Percentiles rank a stretch among this genome's conserved stretches.
Evolutionary conservation across 2,113 vertebrate species (phyloP).

Genomic region (Carettochelys insculpta): DNA sequence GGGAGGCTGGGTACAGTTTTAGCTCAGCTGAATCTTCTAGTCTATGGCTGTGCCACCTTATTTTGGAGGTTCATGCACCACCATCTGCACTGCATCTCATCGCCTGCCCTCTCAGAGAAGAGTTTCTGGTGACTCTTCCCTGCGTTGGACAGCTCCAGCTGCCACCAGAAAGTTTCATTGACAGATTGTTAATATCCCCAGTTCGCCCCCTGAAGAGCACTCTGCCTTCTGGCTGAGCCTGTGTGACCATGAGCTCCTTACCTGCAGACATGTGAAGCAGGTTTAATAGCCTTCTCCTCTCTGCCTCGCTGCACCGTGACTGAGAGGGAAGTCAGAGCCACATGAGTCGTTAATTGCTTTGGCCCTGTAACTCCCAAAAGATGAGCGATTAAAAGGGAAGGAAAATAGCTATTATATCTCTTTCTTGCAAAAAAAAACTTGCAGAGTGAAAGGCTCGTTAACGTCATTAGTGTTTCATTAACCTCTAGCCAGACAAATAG

Average conservation of each 20-base stretch:
- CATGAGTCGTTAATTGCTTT: slow-evolving; percentile 76
- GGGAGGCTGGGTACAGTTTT: background rate
- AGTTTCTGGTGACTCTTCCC: slow-evolving; percentile 20
- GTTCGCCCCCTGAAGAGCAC: slow-evolving; percentile 47
- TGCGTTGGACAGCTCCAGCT: slow-evolving; percentile 51
- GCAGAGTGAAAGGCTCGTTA: slow-evolving; percentile 79
- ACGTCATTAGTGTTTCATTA: slow-evolving; percentile 85
- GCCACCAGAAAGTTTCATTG: slow-evolving; percentile 28
- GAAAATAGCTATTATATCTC: slow-evolving; percentile 84
- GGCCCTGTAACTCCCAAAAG: slow-evolving; percentile 77
- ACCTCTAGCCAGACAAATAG: slow-evolving; percentile 83
- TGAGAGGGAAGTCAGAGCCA: slow-evolving; percentile 61
- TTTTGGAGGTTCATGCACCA: background rate
- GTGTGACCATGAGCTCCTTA: slow-evolving; percentile 37
- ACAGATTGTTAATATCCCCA: slow-evolving; percentile 74
- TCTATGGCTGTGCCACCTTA: background rate
- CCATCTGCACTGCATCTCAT: background rate
- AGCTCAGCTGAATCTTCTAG: background rate
- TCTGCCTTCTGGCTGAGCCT: slow-evolving; percentile 67
- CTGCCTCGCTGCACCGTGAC: slow-evolving; percentile 80
- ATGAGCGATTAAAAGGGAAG: slow-evolving; percentile 79
- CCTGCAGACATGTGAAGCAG: slow-evolving; percentile 66
- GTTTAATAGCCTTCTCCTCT: slow-evolving; percentile 71
- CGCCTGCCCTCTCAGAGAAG: background rate
- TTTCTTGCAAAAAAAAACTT: slow-evolving; percentile 81